phyloP scores from a whole-genome alignment of 2,113 vertebrate species.

The Limnothrissa miodon region DNA sequence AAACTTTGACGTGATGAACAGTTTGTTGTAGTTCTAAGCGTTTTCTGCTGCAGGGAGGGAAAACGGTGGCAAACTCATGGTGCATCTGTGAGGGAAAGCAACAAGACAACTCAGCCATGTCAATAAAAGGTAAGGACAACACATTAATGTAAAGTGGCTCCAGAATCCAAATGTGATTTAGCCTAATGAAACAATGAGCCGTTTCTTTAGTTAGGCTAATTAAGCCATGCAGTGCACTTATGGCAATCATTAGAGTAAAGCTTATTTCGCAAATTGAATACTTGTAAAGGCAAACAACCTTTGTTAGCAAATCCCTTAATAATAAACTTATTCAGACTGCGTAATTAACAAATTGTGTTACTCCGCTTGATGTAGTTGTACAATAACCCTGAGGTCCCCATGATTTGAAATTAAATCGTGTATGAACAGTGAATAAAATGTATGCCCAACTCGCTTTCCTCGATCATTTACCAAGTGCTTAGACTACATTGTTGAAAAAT shows the following conservation, averaged over 20 bases:
- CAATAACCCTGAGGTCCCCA: not conserved
- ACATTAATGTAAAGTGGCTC: not conserved
- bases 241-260: not conserved
- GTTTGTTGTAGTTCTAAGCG: constrained; percentile 8
- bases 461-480: not conserved
- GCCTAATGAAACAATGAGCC: not conserved
- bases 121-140: constrained; percentile 49
- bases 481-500: not conserved
- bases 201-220: not conserved
- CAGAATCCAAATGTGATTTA: not conserved
- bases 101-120: constrained; percentile 39
- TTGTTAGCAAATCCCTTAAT: not conserved
- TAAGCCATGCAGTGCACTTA: not conserved
- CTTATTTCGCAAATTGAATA: not conserved
- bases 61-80: not conserved
- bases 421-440: not conserved
- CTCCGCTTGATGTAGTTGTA: not conserved
- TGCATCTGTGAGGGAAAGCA: constrained; percentile 17
- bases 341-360: not conserved
- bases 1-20: constrained; percentile 43
- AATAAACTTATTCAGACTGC: not conserved
- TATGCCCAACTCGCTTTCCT: not conserved
- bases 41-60: not conserved
- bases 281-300: not conserved
- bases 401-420: not conserved